Percentiles rank a stretch among this genome's conserved stretches.
Conservation (phyloP, 1,140 invertebrate species). For the Scaptomyza hsui region DNA sequence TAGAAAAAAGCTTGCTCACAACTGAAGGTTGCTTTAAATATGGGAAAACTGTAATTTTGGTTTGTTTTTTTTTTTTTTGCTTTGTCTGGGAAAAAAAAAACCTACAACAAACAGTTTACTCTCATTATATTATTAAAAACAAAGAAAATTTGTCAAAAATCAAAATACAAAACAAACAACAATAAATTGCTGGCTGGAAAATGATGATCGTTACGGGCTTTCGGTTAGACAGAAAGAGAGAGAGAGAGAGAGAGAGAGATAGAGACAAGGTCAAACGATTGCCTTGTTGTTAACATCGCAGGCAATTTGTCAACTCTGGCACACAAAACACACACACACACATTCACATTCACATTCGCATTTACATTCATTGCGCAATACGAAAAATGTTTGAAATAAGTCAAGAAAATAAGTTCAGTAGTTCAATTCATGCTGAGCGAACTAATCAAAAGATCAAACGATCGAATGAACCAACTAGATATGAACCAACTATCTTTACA, state of each 20-base stretch:
- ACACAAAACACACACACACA: slow-evolving; percentile 11
- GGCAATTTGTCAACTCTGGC: slow-evolving; percentile 68
- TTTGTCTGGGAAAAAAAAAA: slow-evolving; percentile 14
- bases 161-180: slow-evolving; percentile 19
- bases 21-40: slow-evolving; percentile 57
- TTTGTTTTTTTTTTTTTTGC: slow-evolving; percentile 7
- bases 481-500: too few species aligned
- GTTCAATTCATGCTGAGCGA: too few species aligned
- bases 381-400: slow-evolving; percentile 23
- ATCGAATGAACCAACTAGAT: too few species aligned
- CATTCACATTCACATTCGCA: slow-evolving; percentile 17
- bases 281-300: slow-evolving; percentile 42
- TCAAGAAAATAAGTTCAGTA: slow-evolving; percentile 8
- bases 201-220: slow-evolving; percentile 43
- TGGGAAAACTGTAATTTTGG: slow-evolving; percentile 48
- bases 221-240: neutral
- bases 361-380: slow-evolving; percentile 54
- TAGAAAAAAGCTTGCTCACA: slow-evolving; percentile 1
- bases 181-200: slow-evolving; percentile 56
- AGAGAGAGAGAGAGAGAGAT: too few species aligned
- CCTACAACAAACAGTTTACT: slow-evolving; percentile 4
- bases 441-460: too few species aligned
- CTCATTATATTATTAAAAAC: slow-evolving; percentile 68
- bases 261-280: slow-evolving; percentile 65
- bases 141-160: slow-evolving; percentile 71